Evolutionary conservation across 2,113 vertebrate species (phyloP).

Genomic region (Crotalus tigris): DNA sequence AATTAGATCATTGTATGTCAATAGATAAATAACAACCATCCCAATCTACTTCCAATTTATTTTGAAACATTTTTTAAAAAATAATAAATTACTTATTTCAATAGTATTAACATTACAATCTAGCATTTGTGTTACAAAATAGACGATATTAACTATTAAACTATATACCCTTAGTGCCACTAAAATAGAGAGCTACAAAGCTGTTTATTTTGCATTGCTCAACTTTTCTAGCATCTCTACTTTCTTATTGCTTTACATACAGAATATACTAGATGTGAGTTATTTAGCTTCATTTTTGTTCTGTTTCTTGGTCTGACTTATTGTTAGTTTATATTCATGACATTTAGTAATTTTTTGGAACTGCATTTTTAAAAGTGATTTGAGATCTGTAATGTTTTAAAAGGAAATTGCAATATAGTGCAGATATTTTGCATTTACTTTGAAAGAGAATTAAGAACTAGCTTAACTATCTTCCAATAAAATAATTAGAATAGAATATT

Average conservation of each 20-base stretch:
- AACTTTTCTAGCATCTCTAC: neutral
- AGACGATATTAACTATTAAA: neutral
- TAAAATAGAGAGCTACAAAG: neutral
- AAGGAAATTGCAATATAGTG: neutral
- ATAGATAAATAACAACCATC: neutral
- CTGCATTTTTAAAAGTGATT: neutral
- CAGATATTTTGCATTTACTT: neutral
- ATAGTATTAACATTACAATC: neutral
- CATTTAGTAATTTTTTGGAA: neutral
- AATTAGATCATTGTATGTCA: neutral
- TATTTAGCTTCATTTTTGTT: neutral
- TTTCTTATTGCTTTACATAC: neutral
- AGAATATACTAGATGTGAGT: neutral
- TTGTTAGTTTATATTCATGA: neutral
- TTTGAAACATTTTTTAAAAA: neutral
- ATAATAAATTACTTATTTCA: neutral
- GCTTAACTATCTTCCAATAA: neutral
- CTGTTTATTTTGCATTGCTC: neutral
- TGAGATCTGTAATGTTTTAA: neutral
- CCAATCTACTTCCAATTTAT: neutral
- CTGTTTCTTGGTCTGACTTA: neutral
- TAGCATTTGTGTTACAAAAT: neutral
- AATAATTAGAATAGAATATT: neutral
- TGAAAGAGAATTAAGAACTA: neutral
- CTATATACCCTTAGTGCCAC: neutral